Percentiles rank a stretch among this genome's conserved stretches.
Evolutionary conservation across 2,797 vertebrate genomes (phyloP).

Genomic region (Bufotes viridis): DNA sequence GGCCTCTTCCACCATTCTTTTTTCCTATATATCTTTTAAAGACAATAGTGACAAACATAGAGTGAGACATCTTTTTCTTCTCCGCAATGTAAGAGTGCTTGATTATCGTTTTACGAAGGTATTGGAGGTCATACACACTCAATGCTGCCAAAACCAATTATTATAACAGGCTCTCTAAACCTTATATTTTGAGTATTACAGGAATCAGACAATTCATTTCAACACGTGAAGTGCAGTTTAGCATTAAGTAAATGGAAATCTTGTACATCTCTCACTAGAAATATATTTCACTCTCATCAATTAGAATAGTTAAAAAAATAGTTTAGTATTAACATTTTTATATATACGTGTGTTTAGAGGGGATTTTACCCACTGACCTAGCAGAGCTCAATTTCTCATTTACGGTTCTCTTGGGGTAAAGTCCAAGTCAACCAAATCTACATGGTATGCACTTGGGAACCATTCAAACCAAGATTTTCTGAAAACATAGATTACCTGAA

Average conservation of each 20-base stretch:
- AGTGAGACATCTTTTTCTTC: background rate
- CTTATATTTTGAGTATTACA: slow-evolving; percentile 27
- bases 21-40: background rate
- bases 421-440: background rate
- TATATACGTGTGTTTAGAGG: background rate
- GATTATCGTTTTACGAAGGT: background rate
- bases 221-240: slow-evolving; percentile 12
- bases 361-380: background rate
- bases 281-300: background rate
- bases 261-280: background rate
- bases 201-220: slow-evolving; percentile 17
- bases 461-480: too few relatives aligned
- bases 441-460: too few relatives aligned
- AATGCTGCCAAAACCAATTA: slow-evolving; percentile 13
- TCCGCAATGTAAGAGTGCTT: background rate
- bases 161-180: background rate
- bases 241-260: background rate
- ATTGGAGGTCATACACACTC: slow-evolving; percentile 1
- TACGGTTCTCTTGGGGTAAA: background rate
- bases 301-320: background rate
- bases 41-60: background rate
- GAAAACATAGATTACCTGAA: too few relatives aligned
- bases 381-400: background rate
- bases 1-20: background rate
- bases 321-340: background rate